Evolutionary conservation across 2,797 vertebrate genomes (phyloP).

Genomic region (Phataginus tricuspis): DNA sequence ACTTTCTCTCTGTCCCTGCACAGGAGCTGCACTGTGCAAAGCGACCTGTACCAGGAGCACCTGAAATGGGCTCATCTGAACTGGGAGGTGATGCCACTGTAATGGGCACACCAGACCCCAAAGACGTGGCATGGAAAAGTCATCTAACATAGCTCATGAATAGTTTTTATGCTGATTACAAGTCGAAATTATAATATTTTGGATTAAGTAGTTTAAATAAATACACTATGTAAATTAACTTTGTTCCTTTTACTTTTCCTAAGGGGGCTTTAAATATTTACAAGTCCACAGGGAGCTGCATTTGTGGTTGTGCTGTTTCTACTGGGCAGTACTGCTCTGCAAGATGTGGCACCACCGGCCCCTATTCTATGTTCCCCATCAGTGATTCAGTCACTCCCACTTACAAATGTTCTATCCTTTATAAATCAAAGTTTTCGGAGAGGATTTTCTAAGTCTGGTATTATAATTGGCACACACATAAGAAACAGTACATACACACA

Average conservation of each 20-base stretch:
- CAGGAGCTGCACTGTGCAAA: not conserved
- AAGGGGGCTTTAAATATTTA: not conserved
- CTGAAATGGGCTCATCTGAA: not conserved
- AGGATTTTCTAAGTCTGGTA: not conserved
- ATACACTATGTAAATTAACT: not conserved
- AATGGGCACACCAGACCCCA: not conserved
- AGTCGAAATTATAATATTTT: not conserved
- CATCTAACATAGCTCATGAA: not conserved
- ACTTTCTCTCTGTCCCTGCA: not conserved
- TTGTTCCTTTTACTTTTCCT: slow-evolving; percentile 28
- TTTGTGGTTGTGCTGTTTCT: not conserved
- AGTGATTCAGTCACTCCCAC: not conserved
- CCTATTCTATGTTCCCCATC: not conserved
- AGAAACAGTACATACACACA: not conserved
- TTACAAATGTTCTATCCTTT: not conserved
- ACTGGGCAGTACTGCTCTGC: not conserved
- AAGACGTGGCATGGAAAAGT: not conserved
- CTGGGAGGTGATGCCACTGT: not conserved
- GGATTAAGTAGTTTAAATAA: not conserved
- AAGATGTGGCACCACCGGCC: not conserved
- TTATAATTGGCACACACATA: not conserved
- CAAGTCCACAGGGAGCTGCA: not conserved
- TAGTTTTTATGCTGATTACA: not conserved
- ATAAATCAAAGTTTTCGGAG: slow-evolving; percentile 1
- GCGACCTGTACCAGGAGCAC: not conserved